These are phyloP conservation scores for Laothoe populi DNA, from an alignment of 2,888 invertebrate species.

Conservation along the genomic window DNA sequence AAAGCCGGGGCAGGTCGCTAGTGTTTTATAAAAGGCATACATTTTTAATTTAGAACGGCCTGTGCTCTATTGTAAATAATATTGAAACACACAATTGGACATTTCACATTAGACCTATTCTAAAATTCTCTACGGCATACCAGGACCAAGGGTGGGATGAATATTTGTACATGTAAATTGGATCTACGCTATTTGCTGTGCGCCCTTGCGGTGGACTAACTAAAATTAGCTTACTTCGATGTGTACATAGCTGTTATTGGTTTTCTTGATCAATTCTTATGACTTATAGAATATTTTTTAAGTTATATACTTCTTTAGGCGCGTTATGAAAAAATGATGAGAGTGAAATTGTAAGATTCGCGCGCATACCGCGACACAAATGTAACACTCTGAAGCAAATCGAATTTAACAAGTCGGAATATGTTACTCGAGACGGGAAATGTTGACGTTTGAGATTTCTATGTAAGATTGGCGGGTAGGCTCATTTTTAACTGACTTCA, in stretches of 20 bases:
- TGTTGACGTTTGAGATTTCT: too few species aligned
- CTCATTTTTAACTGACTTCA: too few species aligned
- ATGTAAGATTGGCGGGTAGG: too few species aligned
- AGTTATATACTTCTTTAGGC: too few species aligned
- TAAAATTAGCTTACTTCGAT: not conserved
- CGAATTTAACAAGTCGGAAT: too few species aligned
- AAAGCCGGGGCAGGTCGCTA: too few species aligned
- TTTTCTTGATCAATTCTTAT: not conserved
- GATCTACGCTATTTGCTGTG: not conserved
- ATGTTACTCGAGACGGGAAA: too few species aligned
- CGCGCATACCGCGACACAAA: too few species aligned
- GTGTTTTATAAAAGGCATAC: not conserved
- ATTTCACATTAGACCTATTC: not conserved
- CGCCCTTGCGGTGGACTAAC: not conserved
- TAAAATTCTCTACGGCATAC: not conserved
- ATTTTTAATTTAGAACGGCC: not conserved
- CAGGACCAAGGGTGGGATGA: not conserved
- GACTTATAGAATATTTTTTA: too few species aligned
- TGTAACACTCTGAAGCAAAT: too few species aligned
- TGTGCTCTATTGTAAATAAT: not conserved
- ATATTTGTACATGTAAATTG: slow-evolving; percentile 15
- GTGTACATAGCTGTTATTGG: not conserved
- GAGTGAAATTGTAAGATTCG: too few species aligned
- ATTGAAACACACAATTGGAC: not conserved
- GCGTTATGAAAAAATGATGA: too few species aligned